A percentile compares a stretch with the other conserved stretches of the same genome.
Conservation (phyloP, 2,797 vertebrate species). For the Cossypha polioptera region DNA sequence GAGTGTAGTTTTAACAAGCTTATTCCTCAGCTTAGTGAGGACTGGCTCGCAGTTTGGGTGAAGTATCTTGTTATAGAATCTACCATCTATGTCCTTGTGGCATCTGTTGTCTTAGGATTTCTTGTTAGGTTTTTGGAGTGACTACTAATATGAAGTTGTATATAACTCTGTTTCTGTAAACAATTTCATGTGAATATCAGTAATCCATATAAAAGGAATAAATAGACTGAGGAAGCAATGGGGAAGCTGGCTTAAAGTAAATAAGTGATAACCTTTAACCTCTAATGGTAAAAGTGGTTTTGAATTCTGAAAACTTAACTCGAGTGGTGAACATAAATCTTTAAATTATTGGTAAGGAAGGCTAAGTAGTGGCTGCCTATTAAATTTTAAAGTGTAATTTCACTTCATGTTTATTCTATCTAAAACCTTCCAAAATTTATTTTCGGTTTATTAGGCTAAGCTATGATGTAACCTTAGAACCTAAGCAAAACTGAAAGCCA, state of each 20-base stretch:
- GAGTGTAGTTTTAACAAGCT: not conserved
- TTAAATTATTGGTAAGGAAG: not conserved
- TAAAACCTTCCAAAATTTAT: not conserved
- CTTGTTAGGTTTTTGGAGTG: not conserved
- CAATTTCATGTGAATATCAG: not conserved
- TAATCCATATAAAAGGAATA: not conserved
- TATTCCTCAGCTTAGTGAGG: not conserved
- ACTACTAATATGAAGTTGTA: not conserved
- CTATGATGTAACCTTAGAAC: not conserved
- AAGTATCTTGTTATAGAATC: not conserved
- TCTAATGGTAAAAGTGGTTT: not conserved
- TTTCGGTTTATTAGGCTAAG: not conserved
- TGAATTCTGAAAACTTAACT: not conserved
- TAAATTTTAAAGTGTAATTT: not conserved
- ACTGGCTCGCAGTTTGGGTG: not conserved
- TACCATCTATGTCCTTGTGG: not conserved
- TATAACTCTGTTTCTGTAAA: not conserved
- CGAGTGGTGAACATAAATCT: conserved; percentile 2
- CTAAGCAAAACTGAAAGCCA: not conserved
- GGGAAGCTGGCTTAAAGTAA: conserved; percentile 1
- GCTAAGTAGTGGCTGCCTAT: not conserved
- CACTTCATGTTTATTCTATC: not conserved
- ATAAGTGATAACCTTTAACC: not conserved
- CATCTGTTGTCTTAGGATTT: not conserved
- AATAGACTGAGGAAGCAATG: not conserved